Base-by-base conservation (phyloP, 1,140 invertebrate species). In the Melipona quadrifasciata region DNA sequence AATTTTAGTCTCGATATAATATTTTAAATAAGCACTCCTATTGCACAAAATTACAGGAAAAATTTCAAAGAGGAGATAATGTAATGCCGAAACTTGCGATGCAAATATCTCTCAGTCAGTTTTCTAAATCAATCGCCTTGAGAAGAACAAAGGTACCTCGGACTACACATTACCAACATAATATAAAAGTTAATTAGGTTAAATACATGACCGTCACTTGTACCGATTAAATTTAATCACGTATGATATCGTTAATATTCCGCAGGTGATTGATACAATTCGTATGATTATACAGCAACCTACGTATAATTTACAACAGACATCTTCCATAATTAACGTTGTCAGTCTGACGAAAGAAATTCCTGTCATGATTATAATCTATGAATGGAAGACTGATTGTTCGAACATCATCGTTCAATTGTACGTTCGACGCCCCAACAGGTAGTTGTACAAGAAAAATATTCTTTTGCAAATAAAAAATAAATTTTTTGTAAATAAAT, bases 231-330 rank as follows among this genome's bases (percentile, higher is more conserved):
- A 88, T 89, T 82, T 88, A 88, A 89, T 86, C 87, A 89, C 58
- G 83, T 83, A n/a, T 53, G 71, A 80, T 72, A 65, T 81, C 24
- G 53, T 89, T 88, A 82, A 88, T 86, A 88, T 89, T 88, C 75
- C 55, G 68, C 87, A 89, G 87, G 87, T 89, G 79, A 89, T 86
- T 83, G 87, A 89, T 86, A 83, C 77, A 86, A 89, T 86, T 88
- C 61, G 39, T 67, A 75, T 74, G 21, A 79, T 88, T 74, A 79
- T 61, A 67, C 64, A 76, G 47, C 84, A 74, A 76, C 84, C 72
- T 86, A 86, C 71, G 34, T 83, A 55, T 68, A 64, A 65, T 79
- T 80, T 75, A 51, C 67, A 55, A 53, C 39, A 39, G 65, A 81
- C 27, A 75, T 67, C 58, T 47, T 61, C 64, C 61, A 27, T 80